These are phyloP conservation scores for Cataglyphis cursor DNA, from an alignment of 2,888 invertebrate genomes.

Conservation along the genomic window DNA sequence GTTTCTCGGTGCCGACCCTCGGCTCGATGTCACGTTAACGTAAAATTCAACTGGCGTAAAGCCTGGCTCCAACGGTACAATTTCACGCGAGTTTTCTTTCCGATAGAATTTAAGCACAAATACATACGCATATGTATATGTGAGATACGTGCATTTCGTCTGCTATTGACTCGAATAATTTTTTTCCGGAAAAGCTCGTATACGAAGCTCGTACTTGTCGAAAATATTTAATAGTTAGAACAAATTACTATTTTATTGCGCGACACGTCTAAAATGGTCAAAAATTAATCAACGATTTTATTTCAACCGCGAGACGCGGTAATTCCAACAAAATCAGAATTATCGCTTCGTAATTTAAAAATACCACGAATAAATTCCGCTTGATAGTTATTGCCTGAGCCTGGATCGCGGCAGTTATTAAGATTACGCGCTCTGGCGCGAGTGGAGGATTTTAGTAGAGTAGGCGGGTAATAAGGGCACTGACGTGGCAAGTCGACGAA, in stretches of 20 bases:
- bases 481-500: slow-evolving; percentile 38
- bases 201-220: not conserved
- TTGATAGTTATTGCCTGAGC: slow-evolving; percentile 44
- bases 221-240: not conserved
- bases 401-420: slow-evolving; percentile 45
- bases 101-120: slow-evolving; percentile 5
- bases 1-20: slow-evolving; percentile 8
- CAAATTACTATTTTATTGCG: slow-evolving; percentile 8
- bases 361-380: slow-evolving; percentile 43
- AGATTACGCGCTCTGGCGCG: slow-evolving; percentile 41
- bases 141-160: not conserved
- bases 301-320: not conserved
- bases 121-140: not conserved
- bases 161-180: not conserved
- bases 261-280: not conserved
- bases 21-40: slow-evolving; percentile 11
- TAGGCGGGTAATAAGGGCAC: slow-evolving; percentile 48
- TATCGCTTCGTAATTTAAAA: slow-evolving; percentile 45
- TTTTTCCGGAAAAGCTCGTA: not conserved
- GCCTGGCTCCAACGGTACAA: not conserved
- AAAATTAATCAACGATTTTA: not conserved
- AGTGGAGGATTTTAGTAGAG: slow-evolving; percentile 7
- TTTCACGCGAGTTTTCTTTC: not conserved
- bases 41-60: slow-evolving; percentile 23
- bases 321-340: not conserved